phyloP scores from a whole-genome alignment of 35 echinoderm and acorn worm genomes.

The Ophiothrix spiculata region DNA sequence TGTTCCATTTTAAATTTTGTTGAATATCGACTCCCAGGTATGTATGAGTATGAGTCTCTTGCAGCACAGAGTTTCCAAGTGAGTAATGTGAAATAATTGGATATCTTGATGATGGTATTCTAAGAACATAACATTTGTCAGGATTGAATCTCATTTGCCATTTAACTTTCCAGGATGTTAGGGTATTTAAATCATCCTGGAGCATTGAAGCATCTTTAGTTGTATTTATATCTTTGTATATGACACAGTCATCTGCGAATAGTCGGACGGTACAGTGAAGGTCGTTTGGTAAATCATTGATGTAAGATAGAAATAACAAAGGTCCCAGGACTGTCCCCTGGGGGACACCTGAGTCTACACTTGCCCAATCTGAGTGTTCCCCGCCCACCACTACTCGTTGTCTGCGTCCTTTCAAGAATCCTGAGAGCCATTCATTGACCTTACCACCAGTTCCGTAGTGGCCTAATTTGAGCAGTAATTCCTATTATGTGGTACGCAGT shows the following conservation, averaged over 20 bases:
- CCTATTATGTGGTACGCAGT: not conserved
- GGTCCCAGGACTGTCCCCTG: conserved; percentile 17
- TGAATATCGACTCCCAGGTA: not conserved
- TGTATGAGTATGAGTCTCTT: not conserved
- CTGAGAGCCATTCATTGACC: not conserved
- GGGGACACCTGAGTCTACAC: not conserved
- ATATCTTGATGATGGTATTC: not conserved
- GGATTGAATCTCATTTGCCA: conserved; percentile 7
- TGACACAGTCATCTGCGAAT: not conserved
- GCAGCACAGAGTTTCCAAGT: not conserved
- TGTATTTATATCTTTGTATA: not conserved
- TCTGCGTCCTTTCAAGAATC: not conserved
- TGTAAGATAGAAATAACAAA: not conserved
- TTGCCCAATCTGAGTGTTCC: not conserved
- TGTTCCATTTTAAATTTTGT: not conserved
- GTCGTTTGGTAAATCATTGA: not conserved
- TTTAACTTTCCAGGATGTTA: not conserved
- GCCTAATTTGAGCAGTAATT: not conserved
- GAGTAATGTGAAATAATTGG: not conserved
- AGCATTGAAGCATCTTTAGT: not conserved
- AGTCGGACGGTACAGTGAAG: not conserved
- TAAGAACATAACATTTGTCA: not conserved
- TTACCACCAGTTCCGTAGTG: not conserved
- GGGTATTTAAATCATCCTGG: not conserved
- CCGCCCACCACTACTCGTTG: not conserved